Conservation (phyloP, 2,797 vertebrate genomes). For the Cossypha polioptera region DNA sequence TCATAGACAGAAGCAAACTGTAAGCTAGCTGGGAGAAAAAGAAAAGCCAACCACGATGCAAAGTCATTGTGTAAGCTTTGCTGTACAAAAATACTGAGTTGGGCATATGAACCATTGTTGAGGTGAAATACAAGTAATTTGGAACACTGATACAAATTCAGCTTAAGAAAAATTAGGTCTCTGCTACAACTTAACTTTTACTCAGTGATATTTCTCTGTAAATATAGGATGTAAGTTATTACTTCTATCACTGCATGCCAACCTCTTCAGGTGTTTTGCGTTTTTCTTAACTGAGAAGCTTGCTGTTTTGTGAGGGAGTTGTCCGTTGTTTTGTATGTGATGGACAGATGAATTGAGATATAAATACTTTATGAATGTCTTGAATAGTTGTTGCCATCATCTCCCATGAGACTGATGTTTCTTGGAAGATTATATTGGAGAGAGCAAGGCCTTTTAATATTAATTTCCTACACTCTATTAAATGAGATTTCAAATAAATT, state of each 20-base stretch:
- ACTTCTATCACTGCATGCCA: neutral
- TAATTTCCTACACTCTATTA: conserved; percentile 27
- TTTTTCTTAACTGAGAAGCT: neutral
- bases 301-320: neutral
- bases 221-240: neutral
- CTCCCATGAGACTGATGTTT: neutral
- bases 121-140: neutral
- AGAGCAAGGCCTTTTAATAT: neutral
- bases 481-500: conserved; percentile 32
- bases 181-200: neutral
- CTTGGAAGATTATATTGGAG: neutral
- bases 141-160: neutral
- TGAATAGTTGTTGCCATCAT: neutral
- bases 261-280: neutral
- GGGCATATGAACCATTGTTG: neutral
- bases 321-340: neutral
- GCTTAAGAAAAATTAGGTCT: neutral
- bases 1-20: neutral
- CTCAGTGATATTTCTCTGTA: neutral
- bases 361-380: neutral
- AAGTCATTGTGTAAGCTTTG: neutral
- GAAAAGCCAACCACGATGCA: accelerated
- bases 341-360: neutral
- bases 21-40: neutral
- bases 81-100: neutral